Evolutionary conservation across 2,113 vertebrate genomes (phyloP).

Genomic region (Hypocryptadius cinnamomeus): DNA sequence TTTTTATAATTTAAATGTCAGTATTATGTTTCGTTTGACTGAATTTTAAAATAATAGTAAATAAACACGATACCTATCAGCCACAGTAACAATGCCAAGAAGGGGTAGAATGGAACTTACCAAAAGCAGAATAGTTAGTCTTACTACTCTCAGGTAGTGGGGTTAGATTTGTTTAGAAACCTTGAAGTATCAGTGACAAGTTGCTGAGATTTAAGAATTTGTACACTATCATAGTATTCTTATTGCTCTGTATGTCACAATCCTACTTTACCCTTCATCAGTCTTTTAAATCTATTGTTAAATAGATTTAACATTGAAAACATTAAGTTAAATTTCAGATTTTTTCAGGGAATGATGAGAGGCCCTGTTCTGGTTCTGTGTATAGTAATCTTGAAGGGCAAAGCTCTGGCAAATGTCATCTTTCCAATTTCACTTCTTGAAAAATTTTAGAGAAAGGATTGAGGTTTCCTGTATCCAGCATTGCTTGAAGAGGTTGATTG

Average conservation of each 20-base stretch:
- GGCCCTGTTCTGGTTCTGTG: background rate
- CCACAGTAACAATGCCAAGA: background rate
- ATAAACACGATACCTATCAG: background rate
- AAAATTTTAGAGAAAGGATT: background rate
- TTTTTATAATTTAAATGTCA: background rate
- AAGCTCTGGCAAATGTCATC: background rate
- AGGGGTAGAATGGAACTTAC: background rate
- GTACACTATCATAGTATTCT: rapidly evolving
- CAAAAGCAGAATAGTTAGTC: background rate
- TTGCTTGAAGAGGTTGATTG: background rate
- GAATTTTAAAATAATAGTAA: background rate
- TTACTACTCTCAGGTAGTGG: background rate
- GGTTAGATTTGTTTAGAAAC: background rate
- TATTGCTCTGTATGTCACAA: background rate
- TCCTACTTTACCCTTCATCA: background rate
- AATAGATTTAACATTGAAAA: background rate
- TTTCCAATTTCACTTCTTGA: background rate
- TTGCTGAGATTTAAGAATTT: background rate
- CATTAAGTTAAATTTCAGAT: background rate
- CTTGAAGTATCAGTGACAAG: background rate
- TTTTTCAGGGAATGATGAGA: background rate
- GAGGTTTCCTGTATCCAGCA: background rate
- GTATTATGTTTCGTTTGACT: background rate
- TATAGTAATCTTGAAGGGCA: background rate
- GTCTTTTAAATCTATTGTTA: background rate